Evolutionary conservation across 2,888 invertebrate species (phyloP).

Genomic region (Boloria euphrosyne): DNA sequence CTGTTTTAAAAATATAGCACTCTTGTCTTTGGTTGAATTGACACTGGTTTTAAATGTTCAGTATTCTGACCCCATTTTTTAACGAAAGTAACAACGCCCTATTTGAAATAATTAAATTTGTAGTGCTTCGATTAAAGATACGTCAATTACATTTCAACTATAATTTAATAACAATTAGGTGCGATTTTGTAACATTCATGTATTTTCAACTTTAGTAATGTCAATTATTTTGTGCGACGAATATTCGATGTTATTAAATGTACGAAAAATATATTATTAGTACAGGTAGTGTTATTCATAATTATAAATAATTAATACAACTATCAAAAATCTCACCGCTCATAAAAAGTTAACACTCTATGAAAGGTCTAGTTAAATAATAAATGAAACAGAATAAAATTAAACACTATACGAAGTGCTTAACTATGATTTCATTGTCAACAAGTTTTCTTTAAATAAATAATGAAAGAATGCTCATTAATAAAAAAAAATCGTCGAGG

Average conservation of each 20-base stretch:
- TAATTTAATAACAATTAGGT: too few relatives aligned
- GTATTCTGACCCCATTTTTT: slow-evolving; percentile 62
- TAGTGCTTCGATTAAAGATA: slow-evolving; percentile 21
- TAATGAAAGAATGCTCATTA: slow-evolving; percentile 30
- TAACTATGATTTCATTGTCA: slow-evolving; percentile 8
- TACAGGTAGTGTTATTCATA: too few relatives aligned
- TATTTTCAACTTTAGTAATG: too few relatives aligned
- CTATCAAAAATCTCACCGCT: too few relatives aligned
- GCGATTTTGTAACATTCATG: too few relatives aligned
- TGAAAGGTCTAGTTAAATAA: too few relatives aligned
- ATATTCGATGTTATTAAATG: too few relatives aligned
- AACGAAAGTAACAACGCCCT: slow-evolving; percentile 12
- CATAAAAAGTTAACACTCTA: too few relatives aligned
- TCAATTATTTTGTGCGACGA: too few relatives aligned
- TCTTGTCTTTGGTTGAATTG: slow-evolving; percentile 67
- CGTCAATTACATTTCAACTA: not conserved
- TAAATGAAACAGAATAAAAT: too few relatives aligned
- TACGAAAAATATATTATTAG: too few relatives aligned
- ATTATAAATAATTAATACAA: too few relatives aligned
- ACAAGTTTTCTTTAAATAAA: slow-evolving; percentile 22
- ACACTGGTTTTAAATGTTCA: slow-evolving; percentile 50
- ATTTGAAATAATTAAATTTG: slow-evolving; percentile 7
- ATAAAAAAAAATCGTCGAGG: slow-evolving; percentile 38
- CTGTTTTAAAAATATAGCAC: slow-evolving; percentile 65
- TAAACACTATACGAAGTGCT: slow-evolving; percentile 3